These are phyloP conservation scores for Eupithecia subumbrata DNA, from an alignment of 2,888 invertebrate species.

Conservation along the genomic window DNA sequence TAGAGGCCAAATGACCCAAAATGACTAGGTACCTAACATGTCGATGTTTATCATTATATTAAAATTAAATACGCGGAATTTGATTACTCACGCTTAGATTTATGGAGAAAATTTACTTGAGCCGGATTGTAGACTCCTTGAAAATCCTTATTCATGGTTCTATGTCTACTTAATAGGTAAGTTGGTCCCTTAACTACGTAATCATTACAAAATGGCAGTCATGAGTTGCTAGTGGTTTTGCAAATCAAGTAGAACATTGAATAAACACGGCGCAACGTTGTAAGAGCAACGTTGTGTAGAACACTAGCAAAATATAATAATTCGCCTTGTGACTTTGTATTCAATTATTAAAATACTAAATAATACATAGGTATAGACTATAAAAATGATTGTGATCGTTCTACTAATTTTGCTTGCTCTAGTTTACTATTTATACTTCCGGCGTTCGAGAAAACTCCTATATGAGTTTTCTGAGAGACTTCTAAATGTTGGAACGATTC, in stretches of 20 bases:
- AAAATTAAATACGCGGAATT: too few relatives aligned
- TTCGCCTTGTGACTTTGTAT: background rate
- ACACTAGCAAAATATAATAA: conserved; percentile 1
- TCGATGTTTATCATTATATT: too few relatives aligned
- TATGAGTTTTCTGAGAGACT: conserved; percentile 61
- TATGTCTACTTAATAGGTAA: too few relatives aligned
- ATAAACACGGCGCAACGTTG: background rate
- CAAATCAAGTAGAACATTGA: background rate
- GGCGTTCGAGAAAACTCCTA: conserved; percentile 57
- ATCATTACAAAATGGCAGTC: too few relatives aligned
- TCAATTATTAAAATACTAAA: background rate
- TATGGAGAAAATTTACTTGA: too few relatives aligned
- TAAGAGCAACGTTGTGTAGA: background rate
- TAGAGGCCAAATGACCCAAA: too few relatives aligned
- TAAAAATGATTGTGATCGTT: conserved; percentile 57
- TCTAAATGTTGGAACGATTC: conserved; percentile 58
- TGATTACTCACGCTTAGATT: too few relatives aligned
- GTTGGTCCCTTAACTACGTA: background rate
- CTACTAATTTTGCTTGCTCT: conserved; percentile 52
- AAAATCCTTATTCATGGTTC: background rate
- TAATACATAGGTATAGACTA: background rate
- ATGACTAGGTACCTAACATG: too few relatives aligned
- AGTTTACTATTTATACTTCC: conserved; percentile 61
- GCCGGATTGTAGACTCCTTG: too few relatives aligned
- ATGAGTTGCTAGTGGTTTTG: background rate